These are phyloP conservation scores for Tragulus kanchil DNA, from an alignment of 2,113 vertebrate species.

Conservation along the genomic window DNA sequence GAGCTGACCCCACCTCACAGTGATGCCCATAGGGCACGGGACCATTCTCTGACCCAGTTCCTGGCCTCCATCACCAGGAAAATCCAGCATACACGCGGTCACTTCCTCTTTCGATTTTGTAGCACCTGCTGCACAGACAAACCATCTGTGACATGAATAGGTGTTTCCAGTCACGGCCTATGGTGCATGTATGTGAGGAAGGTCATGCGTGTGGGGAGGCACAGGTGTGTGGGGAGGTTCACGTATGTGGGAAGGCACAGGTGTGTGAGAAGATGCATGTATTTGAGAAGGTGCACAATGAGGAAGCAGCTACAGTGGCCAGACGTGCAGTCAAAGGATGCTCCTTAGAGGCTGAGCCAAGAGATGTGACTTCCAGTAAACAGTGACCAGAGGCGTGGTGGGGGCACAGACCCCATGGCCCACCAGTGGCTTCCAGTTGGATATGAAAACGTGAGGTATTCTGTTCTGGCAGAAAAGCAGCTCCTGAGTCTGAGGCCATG, in stretches of 20 bases:
- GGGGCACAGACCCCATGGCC: too few species aligned
- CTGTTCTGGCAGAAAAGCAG: not conserved
- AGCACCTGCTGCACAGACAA: not conserved
- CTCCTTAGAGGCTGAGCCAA: not conserved
- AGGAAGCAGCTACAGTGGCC: not conserved
- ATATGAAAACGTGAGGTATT: not conserved
- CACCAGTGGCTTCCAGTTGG: not conserved
- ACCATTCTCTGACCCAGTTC: accelerated
- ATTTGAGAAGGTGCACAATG: not conserved
- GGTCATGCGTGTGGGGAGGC: too few species aligned
- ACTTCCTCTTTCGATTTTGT: not conserved
- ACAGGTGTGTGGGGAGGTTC: too few species aligned
- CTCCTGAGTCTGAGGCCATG: not conserved
- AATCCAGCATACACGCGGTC: too few species aligned
- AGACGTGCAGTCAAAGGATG: not conserved
- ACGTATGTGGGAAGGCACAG: too few species aligned
- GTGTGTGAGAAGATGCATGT: not conserved
- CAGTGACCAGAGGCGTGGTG: not conserved
- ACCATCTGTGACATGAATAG: accelerated
- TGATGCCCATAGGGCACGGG: not conserved
- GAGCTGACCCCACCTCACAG: not conserved
- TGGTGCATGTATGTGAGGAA: not conserved
- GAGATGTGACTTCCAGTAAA: not conserved
- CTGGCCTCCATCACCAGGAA: not conserved
- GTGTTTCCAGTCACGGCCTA: not conserved